Percentiles rank a stretch among this genome's conserved stretches.
These are phyloP conservation scores for Drosophila miranda DNA, from an alignment of 1,140 invertebrate genomes.

Conservation along the genomic window DNA sequence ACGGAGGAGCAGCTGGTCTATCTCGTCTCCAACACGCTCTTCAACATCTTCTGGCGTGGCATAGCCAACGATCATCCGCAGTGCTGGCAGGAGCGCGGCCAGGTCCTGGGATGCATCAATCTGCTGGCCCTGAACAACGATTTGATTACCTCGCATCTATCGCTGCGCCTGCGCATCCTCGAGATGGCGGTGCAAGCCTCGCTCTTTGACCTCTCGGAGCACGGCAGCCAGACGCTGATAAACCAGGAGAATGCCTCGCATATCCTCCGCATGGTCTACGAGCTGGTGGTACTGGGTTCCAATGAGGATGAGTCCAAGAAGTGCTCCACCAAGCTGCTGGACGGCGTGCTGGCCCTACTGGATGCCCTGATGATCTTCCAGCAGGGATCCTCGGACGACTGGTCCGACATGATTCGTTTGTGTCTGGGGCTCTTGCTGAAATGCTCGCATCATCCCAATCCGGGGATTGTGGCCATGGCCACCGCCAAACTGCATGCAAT, in stretches of 20 bases:
- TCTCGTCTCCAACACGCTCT: conserved; percentile 84
- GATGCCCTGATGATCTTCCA: conserved; percentile 85
- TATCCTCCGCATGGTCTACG: conserved; percentile 85
- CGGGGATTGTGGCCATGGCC: conserved; percentile 85
- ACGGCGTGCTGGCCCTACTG: conserved; percentile 83
- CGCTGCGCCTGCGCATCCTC: conserved; percentile 85
- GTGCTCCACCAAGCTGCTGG: conserved; percentile 84
- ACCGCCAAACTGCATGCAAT: conserved; percentile 85
- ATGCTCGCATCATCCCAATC: conserved; percentile 84
- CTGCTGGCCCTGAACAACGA: conserved; percentile 85
- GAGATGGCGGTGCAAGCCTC: conserved; percentile 86
- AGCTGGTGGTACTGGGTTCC: conserved; percentile 84
- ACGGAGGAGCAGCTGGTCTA: conserved; percentile 85
- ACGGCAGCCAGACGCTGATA: conserved; percentile 78
- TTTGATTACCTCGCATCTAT: conserved; percentile 84
- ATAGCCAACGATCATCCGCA: conserved; percentile 84
- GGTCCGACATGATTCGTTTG: conserved; percentile 85
- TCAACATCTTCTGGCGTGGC: conserved; percentile 86
- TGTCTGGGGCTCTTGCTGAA: conserved; percentile 83
- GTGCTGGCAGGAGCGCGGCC: conserved; percentile 86
- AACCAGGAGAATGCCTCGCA: conserved; percentile 85
- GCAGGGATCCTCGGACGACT: conserved; percentile 83
- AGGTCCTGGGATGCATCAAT: conserved; percentile 86
- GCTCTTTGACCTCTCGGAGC: conserved; percentile 84
- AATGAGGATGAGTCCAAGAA: conserved; percentile 84